Evolutionary conservation across 2,888 invertebrate species (phyloP), one percentile per base, ranked within the genome.

Genomic region (Petrolisthes manimaculis): DNA sequence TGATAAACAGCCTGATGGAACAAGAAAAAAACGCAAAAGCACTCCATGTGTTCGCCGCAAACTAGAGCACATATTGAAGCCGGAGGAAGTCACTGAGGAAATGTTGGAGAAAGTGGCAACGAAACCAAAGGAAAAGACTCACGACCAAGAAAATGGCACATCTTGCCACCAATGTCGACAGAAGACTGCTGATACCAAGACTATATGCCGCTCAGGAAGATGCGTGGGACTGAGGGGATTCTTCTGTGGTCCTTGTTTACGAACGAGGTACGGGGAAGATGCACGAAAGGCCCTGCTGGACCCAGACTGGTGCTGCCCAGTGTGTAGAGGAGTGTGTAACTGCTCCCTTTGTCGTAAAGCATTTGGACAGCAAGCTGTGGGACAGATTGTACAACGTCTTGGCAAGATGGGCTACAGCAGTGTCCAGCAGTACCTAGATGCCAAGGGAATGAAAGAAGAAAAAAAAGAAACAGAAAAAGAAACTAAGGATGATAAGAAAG

Each of bases 141-240:
- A 88, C 37, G 89, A 91, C 67, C 89, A 89, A 82, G 84, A 89
- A 79, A 89, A 84, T 55, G 94, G 95, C 1, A 94, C 94, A 0
- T 93, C 93, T 75, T 95, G 95, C 91, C 95, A 95, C 91, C 95
- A 95, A 91, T 95, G 95, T 92, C 93, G 95, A 67, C 95, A 95
- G 92, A 95, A 95, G 92, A 95, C 95, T 0, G 89, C 93, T 67
- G 95, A 95, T 92, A 94, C 94, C 80, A 95, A 95, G 92, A 95
- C 95, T 0, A 93, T 94, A 71, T 95, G 95, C 90, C 92, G 95
- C 78, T 94, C 94, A 37, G 93, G 93, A 51, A 92, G 92, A 24
- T 95, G 95, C 92, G 91, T 93, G 53, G 95, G 95, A 12, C 93
- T 94, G 0, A 92, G 94, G 86, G 95, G 95, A 54, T 94, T 94